Evolutionary conservation across 2,888 invertebrate species (phyloP).

Genomic region (Pseudococcus longispinus): DNA sequence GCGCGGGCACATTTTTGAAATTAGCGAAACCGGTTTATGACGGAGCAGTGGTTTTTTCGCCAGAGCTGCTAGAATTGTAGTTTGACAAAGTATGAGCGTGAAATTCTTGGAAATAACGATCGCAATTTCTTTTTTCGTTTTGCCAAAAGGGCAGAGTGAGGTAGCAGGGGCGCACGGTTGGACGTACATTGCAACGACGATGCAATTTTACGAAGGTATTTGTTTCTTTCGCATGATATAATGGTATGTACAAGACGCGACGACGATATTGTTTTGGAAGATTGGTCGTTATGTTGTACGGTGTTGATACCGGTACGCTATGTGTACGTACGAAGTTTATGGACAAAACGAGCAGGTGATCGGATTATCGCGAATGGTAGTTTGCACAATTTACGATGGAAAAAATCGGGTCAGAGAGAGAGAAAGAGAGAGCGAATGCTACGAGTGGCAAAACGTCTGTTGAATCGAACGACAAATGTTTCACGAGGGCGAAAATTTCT

Average conservation of each 20-base stretch:
- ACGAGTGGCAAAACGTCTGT: background rate
- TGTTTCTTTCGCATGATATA: background rate
- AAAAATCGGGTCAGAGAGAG: background rate
- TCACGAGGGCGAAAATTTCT: background rate
- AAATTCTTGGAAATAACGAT: background rate
- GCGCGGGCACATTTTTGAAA: background rate
- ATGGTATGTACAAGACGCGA: background rate
- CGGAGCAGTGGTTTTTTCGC: background rate
- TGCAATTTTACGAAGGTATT: background rate
- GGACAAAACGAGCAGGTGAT: background rate
- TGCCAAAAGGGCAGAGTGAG: background rate
- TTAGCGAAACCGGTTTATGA: background rate
- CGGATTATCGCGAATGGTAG: background rate
- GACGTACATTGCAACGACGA: background rate
- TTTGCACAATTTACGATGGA: background rate
- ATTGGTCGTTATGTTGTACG: background rate
- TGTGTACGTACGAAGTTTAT: background rate
- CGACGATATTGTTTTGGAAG: background rate
- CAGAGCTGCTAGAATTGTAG: background rate
- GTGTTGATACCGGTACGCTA: background rate
- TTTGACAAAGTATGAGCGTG: background rate
- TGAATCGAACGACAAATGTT: background rate
- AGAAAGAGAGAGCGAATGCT: background rate
- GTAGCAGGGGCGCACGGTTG: background rate
- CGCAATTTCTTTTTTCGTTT: background rate